A percentile compares a stretch with the other conserved stretches of the same genome.
These are phyloP conservation scores for Rhinoraja longicauda DNA, from an alignment of 2,797 vertebrate species.

Conservation along the genomic window DNA sequence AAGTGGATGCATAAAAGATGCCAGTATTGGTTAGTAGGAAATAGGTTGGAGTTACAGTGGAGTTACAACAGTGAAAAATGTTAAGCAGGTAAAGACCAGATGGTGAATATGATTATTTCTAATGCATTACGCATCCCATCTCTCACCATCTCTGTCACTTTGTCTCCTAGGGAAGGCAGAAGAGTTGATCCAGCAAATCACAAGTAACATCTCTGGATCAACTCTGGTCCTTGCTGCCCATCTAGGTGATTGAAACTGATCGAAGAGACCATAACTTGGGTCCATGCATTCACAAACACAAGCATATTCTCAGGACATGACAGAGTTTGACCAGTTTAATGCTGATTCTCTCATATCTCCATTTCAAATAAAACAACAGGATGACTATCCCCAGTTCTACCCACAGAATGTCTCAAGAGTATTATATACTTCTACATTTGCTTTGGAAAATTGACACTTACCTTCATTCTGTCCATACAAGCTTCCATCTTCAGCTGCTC, in stretches of 20 bases:
- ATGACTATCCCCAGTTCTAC: background rate
- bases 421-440: background rate
- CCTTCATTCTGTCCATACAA: slow-evolving; percentile 97
- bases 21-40: background rate
- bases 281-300: background rate
- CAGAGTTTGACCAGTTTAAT: background rate
- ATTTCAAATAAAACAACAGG: background rate
- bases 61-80: background rate
- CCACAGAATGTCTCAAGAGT: background rate
- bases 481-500: slow-evolving; percentile 98
- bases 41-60: background rate
- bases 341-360: background rate
- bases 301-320: background rate
- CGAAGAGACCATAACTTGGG: background rate
- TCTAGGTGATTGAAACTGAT: background rate
- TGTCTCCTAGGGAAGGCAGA: background rate
- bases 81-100: background rate
- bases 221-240: background rate
- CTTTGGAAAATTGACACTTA: slow-evolving; percentile 48
- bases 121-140: background rate
- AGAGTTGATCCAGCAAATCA: background rate
- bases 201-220: background rate
- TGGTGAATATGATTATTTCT: too few species aligned
- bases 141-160: background rate
- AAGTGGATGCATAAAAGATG: background rate